phyloP scores from a whole-genome alignment of 2,113 vertebrate genomes.

The Bos taurus region ARS-UCD2.0 NC_037339.1:22979501-22980000 shows the following conservation, averaged over 20 bases:
- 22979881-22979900: fast-evolving
- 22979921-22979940: background rate
- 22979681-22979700: background rate
- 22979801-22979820: background rate
- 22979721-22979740: background rate
- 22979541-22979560: background rate
- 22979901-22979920: background rate
- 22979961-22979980: background rate
- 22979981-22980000: background rate
- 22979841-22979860: fast-evolving
- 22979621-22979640: background rate
- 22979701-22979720: background rate
- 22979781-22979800: background rate
- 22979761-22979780: background rate
- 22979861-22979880: background rate
- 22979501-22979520: background rate
- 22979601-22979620: background rate
- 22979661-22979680: fast-evolving
- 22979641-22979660: background rate
- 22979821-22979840: too few species aligned
- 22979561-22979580: background rate
- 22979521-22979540: background rate
- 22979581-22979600: background rate
- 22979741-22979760: background rate
- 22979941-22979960: background rate